Base-by-base conservation (phyloP, 2,888 invertebrate species). In the Scaptomyza caliginosa region DNA sequence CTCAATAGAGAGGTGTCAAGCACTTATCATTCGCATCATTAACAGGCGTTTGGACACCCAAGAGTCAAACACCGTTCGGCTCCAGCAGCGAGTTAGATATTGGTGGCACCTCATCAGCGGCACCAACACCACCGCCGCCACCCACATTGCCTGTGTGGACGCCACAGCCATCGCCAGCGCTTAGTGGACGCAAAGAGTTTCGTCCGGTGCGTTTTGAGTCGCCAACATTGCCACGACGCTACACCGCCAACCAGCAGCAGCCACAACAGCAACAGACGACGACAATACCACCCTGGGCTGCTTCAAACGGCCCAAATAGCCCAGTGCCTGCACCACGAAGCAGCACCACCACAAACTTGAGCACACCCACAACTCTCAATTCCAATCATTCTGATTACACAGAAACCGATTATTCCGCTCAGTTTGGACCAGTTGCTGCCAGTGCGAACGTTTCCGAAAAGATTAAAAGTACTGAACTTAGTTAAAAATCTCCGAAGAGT, bases 121-220 rank as follows among this genome's bases (percentile, higher is more conserved):
- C 92, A 84, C 89, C 89, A 3, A 75, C 82, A 23, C 89, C 89
- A 16, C 90, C 93, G 64, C 93, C 92, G 79, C 93, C 94, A 70
- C 93, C 94, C 51, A 93, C 94, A 57, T 93, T 94, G 43, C 94
- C 96, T 17, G 93, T 96, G 76, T 97, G 97, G 97, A 94, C 95
- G 24, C 96, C 97, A 10, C 93, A 93, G 79, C 93, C 95, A 30
- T 96, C 96, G 86, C 96, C 96, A 51, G 92, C 93, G 2, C 16
- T 80, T 24, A 77, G 80, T 38, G 94, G 95, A 75, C 93, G 95
- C 77, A 96, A 96, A 91, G 93, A 94, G 90, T 97, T 96, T 92
- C 93, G 95, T 67, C 96, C 97, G 4, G 95, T 97, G 45, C 94
- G 92, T 80, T 95, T 95, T 82, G 94, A 95, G 85, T 95, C 95